Evolutionary conservation across 1,140 invertebrate genomes (phyloP).

Genomic region (Homarus americanus): DNA sequence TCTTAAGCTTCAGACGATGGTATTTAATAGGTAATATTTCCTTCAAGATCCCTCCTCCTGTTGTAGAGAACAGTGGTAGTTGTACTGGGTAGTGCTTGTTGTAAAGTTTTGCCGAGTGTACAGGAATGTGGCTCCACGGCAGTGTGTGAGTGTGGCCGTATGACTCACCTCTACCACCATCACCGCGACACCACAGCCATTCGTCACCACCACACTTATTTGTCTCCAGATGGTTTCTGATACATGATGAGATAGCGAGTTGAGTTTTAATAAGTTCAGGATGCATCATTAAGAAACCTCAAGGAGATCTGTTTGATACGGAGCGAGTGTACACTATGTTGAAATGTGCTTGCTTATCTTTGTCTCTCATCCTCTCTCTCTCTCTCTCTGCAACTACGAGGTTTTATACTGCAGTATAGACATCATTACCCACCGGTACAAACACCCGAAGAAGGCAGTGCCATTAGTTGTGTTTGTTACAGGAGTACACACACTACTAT

Average conservation of each 20-base stretch:
- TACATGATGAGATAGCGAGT: background rate
- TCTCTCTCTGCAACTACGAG: background rate
- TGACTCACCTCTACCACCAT: conserved; percentile 15
- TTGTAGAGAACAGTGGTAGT: background rate
- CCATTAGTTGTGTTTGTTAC: too few relatives aligned
- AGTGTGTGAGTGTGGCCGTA: conserved; percentile 11
- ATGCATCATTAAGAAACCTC: background rate
- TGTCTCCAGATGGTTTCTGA: background rate
- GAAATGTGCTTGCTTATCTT: background rate
- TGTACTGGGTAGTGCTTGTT: background rate
- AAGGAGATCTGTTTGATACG: background rate
- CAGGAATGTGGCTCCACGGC: conserved; percentile 40
- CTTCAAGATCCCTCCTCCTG: background rate
- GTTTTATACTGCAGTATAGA: too few relatives aligned
- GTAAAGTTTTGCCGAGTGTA: conserved; percentile 15
- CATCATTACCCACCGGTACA: too few relatives aligned
- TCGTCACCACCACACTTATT: conserved; percentile 22
- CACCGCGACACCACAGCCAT: background rate
- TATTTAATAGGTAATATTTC: background rate
- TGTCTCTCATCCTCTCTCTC: background rate
- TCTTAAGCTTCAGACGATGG: background rate
- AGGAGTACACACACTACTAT: too few relatives aligned
- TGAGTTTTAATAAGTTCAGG: background rate
- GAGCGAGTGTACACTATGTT: background rate
- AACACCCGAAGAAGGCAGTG: too few relatives aligned